Conservation (phyloP, 2,797 vertebrate genomes). For the Tragopan temminckii region DNA sequence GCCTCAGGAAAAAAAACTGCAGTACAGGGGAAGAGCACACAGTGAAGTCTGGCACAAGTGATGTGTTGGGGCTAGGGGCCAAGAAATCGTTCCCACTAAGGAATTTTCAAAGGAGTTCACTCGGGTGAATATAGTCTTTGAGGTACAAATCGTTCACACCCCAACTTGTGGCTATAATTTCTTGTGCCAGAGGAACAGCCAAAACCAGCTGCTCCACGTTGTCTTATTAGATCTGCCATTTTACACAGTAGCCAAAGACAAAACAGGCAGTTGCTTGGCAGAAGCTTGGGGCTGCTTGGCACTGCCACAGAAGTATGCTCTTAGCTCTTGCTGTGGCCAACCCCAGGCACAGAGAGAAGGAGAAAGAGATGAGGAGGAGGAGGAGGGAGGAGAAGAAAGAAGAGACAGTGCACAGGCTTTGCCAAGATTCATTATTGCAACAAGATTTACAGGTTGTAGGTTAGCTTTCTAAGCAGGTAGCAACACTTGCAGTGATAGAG, state of each 20-base stretch:
- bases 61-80: background rate
- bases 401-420: background rate
- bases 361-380: conserved; percentile 37
- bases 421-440: conserved; percentile 51
- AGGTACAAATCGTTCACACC: conserved; percentile 11
- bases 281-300: conserved; percentile 71
- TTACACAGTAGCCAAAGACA: conserved; percentile 69
- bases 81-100: background rate
- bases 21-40: background rate
- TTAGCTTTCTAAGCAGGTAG: conserved; percentile 42
- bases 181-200: conserved; percentile 72
- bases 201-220: conserved; percentile 75
- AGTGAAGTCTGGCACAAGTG: background rate
- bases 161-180: conserved; percentile 59
- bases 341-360: conserved; percentile 32
- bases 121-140: conserved; percentile 47
- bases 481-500: background rate
- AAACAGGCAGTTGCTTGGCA: conserved; percentile 74
- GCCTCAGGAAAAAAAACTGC: background rate
- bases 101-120: conserved; percentile 55
- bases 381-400: conserved; percentile 11
- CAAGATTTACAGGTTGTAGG: conserved; percentile 59
- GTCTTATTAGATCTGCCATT: conserved; percentile 78
- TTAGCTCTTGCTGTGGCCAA: conserved; percentile 42
- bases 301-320: conserved; percentile 52